Percentiles rank a stretch among this genome's conserved stretches.
Evolutionary conservation across 2,797 vertebrate genomes (phyloP).

Genomic region (Crenuchus spilurus): DNA sequence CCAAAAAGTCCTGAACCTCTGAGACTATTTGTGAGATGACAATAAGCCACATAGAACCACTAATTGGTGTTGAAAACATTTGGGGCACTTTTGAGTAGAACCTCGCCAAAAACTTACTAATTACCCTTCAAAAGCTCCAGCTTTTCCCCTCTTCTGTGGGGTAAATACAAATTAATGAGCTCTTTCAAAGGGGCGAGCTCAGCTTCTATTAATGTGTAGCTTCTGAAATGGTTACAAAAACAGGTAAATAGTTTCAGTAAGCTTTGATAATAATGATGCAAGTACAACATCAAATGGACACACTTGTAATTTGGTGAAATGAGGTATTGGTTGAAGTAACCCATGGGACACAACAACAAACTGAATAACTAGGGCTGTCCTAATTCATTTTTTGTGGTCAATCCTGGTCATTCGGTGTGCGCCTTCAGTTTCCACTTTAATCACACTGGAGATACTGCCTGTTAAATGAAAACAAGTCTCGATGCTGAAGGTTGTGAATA

Average conservation of each 20-base stretch:
- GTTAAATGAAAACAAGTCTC: too few species aligned
- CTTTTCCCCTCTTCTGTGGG: not conserved
- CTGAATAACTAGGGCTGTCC: too few species aligned
- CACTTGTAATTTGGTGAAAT: not conserved
- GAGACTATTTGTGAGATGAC: not conserved
- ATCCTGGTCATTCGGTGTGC: too few species aligned
- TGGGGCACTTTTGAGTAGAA: not conserved
- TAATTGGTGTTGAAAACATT: slow-evolving; percentile 2
- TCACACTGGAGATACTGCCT: too few species aligned
- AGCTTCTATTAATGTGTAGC: not conserved
- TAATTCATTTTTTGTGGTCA: too few species aligned
- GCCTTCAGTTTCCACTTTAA: too few species aligned
- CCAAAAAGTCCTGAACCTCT: not conserved
- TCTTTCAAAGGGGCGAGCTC: not conserved
- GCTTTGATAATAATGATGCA: not conserved
- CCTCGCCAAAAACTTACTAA: not conserved
- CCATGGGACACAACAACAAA: not conserved
- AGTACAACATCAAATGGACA: not conserved
- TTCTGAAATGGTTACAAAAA: not conserved
- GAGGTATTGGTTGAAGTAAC: not conserved
- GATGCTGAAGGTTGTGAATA: too few species aligned
- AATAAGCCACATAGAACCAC: not conserved
- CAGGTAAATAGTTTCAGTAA: not conserved
- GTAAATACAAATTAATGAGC: not conserved
- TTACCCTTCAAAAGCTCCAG: slow-evolving; percentile 1